Conservation (phyloP, 2,113 vertebrate genomes). For the Theropithecus gelada region DNA sequence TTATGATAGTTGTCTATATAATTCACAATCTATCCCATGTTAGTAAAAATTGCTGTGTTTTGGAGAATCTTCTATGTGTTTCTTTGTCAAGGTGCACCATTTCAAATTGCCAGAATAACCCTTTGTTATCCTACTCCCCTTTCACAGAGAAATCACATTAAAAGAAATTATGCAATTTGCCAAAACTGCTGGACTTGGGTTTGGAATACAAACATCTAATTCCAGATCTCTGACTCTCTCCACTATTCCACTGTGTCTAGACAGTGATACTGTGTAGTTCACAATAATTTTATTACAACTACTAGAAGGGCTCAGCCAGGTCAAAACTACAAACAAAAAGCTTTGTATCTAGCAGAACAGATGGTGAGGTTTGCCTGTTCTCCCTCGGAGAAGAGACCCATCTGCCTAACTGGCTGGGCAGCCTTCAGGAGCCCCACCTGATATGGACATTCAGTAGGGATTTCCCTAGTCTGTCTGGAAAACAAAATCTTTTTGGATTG, state of each 20-base stretch:
- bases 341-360: background rate
- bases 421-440: background rate
- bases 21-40: background rate
- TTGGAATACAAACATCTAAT: background rate
- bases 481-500: background rate
- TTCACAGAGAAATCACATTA: background rate
- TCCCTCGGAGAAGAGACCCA: background rate
- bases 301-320: background rate
- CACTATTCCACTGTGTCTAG: background rate
- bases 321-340: background rate
- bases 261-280: background rate
- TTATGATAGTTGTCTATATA: background rate
- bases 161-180: background rate
- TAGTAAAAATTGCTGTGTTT: background rate
- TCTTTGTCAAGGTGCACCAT: background rate
- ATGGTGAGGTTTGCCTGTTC: background rate
- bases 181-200: background rate
- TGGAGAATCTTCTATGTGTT: background rate
- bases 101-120: background rate
- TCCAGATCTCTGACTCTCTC: background rate
- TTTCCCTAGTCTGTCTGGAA: background rate
- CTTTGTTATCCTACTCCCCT: background rate
- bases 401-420: conserved; percentile 24
- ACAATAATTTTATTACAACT: background rate
- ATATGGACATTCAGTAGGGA: background rate